These are phyloP conservation scores for Thyatira batis DNA, from an alignment of 2,888 invertebrate species.

Conservation along the genomic window DNA sequence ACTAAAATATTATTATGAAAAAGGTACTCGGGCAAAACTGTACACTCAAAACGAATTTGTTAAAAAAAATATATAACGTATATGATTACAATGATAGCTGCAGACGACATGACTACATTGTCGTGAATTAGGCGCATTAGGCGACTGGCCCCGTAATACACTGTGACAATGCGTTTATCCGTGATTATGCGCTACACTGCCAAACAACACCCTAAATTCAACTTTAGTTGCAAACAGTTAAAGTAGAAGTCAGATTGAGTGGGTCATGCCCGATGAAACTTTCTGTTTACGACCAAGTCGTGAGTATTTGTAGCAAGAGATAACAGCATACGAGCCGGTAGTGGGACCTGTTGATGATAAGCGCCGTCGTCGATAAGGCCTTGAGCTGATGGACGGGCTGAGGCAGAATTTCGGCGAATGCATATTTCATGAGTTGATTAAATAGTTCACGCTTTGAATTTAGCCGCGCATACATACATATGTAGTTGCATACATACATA, in stretches of 20 bases:
- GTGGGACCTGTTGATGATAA: slow-evolving; percentile 81
- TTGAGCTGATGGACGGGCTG: slow-evolving; percentile 72
- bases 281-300: slow-evolving; percentile 34
- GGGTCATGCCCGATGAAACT: slow-evolving; percentile 31
- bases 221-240: slow-evolving; percentile 20
- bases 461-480: slow-evolving; percentile 45
- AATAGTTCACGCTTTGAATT: slow-evolving; percentile 78
- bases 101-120: slow-evolving; percentile 68
- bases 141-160: slow-evolving; percentile 70
- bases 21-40: no score
- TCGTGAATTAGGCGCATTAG: slow-evolving; percentile 79
- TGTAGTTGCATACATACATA: slow-evolving; percentile 44
- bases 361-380: slow-evolving; percentile 78
- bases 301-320: slow-evolving; percentile 80
- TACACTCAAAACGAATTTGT: background rate
- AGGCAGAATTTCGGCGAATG: slow-evolving; percentile 78
- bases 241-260: slow-evolving; percentile 27
- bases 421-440: slow-evolving; percentile 81
- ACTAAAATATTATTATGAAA: no score
- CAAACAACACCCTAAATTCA: slow-evolving; percentile 17
- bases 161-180: slow-evolving; percentile 75
- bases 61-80: background rate
- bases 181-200: slow-evolving; percentile 58
- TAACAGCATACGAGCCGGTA: slow-evolving; percentile 77
- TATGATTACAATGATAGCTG: slow-evolving; percentile 39